Conservation (phyloP, 2,113 vertebrate genomes). For the Genyomyrus donnyi region DNA sequence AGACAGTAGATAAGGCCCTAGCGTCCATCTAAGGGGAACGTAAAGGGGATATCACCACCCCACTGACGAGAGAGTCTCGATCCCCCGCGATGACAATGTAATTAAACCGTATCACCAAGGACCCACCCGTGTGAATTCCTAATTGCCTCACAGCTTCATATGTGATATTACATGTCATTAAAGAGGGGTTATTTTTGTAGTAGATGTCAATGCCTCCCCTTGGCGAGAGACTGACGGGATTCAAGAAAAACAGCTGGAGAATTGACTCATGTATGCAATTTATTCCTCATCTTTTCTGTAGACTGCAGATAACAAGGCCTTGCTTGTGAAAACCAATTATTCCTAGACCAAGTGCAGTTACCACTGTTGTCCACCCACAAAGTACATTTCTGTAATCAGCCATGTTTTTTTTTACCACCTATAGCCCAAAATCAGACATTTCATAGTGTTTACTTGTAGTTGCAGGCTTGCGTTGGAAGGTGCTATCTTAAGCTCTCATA, state of each 20-base stretch:
- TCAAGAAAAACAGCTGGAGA: background rate
- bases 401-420: background rate
- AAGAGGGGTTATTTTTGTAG: slow-evolving; percentile 21
- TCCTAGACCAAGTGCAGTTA: background rate
- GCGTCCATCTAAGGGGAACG: background rate
- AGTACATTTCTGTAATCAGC: slow-evolving; percentile 1
- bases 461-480: background rate
- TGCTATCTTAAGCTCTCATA: background rate
- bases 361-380: background rate
- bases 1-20: background rate
- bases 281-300: background rate
- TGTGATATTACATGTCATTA: slow-evolving; percentile 19
- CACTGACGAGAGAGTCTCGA: background rate
- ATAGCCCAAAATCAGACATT: background rate
- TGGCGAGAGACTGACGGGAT: background rate
- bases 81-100: background rate
- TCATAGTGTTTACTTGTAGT: background rate
- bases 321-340: slow-evolving; percentile 9
- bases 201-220: slow-evolving; percentile 12
- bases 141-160: slow-evolving; percentile 24
- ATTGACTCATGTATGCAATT: background rate
- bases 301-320: slow-evolving; percentile 12
- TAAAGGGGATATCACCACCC: background rate
- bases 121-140: slow-evolving; percentile 16
- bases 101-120: slow-evolving; percentile 17